phyloP scores from a whole-genome alignment of 2,113 vertebrate genomes.

The Pachypanchax playfairii region DNA sequence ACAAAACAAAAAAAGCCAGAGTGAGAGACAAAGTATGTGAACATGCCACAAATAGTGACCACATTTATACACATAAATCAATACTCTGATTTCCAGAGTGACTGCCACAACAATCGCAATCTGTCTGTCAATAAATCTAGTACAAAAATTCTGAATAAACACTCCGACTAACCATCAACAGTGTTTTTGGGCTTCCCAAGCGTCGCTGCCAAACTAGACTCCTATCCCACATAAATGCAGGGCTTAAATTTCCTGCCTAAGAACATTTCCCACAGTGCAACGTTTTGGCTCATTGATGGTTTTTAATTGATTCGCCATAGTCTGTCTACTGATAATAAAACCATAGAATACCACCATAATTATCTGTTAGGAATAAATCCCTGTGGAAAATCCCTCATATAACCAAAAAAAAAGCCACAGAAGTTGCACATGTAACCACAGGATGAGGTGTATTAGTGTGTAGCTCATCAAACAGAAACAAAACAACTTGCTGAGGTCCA shows the following conservation, averaged over 20 bases:
- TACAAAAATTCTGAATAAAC: constrained; percentile 7
- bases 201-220: background rate
- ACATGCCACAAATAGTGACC: constrained; percentile 16
- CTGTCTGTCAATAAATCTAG: constrained; percentile 3
- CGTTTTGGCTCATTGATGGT: background rate
- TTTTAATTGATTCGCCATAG: background rate
- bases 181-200: background rate
- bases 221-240: background rate
- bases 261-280: background rate
- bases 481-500: constrained; percentile 54
- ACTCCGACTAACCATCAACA: background rate
- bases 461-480: constrained; percentile 3
- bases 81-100: constrained; percentile 1
- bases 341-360: background rate
- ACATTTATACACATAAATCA: constrained; percentile 14
- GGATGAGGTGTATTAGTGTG: constrained; percentile 11
- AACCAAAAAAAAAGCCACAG: background rate
- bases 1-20: background rate
- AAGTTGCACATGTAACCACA: constrained; percentile 7
- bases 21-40: background rate
- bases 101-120: background rate
- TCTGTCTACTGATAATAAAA: background rate
- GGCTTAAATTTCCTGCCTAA: background rate
- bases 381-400: background rate
- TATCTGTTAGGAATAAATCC: background rate